Evolutionary conservation across 1,140 invertebrate genomes (phyloP), one percentile per base, ranked within the genome.

Genomic region (Neocloeon triangulifer): DNA sequence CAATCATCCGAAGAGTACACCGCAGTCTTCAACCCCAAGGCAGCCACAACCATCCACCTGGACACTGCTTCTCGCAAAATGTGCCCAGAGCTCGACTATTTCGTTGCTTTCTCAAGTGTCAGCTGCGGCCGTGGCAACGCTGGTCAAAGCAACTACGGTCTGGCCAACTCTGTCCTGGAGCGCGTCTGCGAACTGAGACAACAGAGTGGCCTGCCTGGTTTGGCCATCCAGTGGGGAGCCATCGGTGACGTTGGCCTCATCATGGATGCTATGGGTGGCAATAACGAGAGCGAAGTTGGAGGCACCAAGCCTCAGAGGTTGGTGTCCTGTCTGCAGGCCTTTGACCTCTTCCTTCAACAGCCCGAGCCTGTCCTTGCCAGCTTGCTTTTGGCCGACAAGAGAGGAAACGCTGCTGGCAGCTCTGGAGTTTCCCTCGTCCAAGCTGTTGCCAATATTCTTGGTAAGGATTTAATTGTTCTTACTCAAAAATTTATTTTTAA

Each of bases 171-270:
- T 0, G 73, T 74, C 4, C 96, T 95, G 86, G 92, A 96, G 55
- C 66, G 89, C 32, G 73, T 96, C 22, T 74, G 78, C 42, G 89
- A 96, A 56, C 61, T 69, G 30, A 64, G 92, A 35, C 73, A 75
- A 46, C 58, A 59, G 9, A 69, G 70, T 45, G 82, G 76, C n/a
- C 53, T 88, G 20, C 76, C 77, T 33, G 73, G 68, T 43, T 45
- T 91, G 12, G 84, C 89, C 16, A 84, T 97, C 39, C 91, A 97
- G 52, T 97, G 91, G 89, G 92, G 92, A 41, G 86, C 88, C 25
- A 84, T 97, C 44, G 91, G 86, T 38, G 91, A 97, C 53, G 92
- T 96, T 14, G 92, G 91, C 35, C 57, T 96, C 15, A 67, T 95
- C 32, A 48, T 81, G 36, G 82, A 92, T 37, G 77, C 66, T 19